Conservation (phyloP, 2,797 vertebrate species). For the Xiphophorus birchmanni region DNA sequence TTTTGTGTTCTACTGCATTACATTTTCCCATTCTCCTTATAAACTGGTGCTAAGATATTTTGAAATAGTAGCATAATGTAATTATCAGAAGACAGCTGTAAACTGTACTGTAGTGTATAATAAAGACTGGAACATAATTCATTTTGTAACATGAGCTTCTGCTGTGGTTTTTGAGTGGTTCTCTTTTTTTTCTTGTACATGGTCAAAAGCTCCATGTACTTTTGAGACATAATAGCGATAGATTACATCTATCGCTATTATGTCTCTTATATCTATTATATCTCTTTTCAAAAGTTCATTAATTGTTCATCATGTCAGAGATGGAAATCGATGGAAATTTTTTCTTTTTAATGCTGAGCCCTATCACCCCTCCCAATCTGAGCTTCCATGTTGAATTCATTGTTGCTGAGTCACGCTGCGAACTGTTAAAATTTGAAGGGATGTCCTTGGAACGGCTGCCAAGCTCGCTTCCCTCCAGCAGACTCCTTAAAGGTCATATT, state of each 20-base stretch:
- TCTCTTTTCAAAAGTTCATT: neutral
- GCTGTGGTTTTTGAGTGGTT: conserved; percentile 33
- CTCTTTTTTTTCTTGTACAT: neutral
- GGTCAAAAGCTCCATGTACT: neutral
- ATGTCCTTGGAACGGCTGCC: conserved; percentile 32
- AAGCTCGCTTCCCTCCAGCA: conserved; percentile 26
- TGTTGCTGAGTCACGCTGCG: neutral
- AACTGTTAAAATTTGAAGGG: conserved; percentile 36
- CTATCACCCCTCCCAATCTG: conserved; percentile 10
- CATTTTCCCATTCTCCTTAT: conserved; percentile 31
- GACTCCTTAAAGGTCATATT: conserved; percentile 67
- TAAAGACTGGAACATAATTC: conserved; percentile 78
- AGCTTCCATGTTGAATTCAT: conserved; percentile 15
- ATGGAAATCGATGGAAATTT: conserved; percentile 11
- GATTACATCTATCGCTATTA: neutral
- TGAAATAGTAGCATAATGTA: conserved; percentile 70
- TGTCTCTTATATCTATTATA: neutral
- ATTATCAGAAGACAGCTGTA: conserved; percentile 66
- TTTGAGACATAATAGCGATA: too few relatives aligned
- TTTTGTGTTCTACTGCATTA: conserved; percentile 33
- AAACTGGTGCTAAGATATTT: conserved; percentile 78
- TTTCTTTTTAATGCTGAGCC: conserved; percentile 3
- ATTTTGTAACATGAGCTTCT: conserved; percentile 71
- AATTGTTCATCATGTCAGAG: conserved; percentile 5
- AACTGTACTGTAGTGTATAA: conserved; percentile 75